Evolutionary conservation across 1,140 invertebrate species (phyloP), one percentile per base, ranked within the genome.

Genomic region (Drosophila novamexicana): DNA sequence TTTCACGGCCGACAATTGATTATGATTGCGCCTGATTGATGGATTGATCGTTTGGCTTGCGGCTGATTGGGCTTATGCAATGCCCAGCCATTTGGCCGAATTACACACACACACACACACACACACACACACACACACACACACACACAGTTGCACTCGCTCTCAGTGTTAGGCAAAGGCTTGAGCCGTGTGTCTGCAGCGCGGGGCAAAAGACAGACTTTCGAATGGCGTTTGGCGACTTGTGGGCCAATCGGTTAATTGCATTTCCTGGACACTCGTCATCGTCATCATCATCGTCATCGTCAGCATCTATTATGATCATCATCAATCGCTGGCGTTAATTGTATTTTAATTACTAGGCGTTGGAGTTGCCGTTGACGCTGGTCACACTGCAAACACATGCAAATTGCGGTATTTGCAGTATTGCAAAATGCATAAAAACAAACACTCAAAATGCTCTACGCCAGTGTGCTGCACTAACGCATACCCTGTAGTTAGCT

Each of bases 231-330:
- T 52, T 67, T 57, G 32, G 57, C 44, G 57, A 53, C 73, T 68
- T 63, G 79, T 86, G 82, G 83, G 80, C 80, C 80, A 82, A 82
- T 82, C 79, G 80, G 83, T 88, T 86, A 86, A 86, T 86, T 86
- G 82, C 82, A 86, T 86, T 86, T 88, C 82, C 82, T 86, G 83
- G 59, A 70, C 57, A 66, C 42, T 61, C 61, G 61, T 75, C 68
- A 64, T 69, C 22, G 58, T 63, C 56, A 32, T 39, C 47, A 52
- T 53, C 45, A 64, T 39, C 36, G 12, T 1, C 47, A 50, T 29
- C 49, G 32, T 14, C n/a, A 52, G 56, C 4, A 69, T 77, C 61
- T 29, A 29, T 29, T 29, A 52, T 77, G 59, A 75, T 74, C 69
- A 75, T 79, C 68, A 68, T 62, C 5, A 64, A 53, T 73, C 52